A percentile compares a stretch with the other conserved stretches of the same genome.
phyloP scores from a whole-genome alignment of 2,113 vertebrate genomes.

The Salvelinus sp. region DNA sequence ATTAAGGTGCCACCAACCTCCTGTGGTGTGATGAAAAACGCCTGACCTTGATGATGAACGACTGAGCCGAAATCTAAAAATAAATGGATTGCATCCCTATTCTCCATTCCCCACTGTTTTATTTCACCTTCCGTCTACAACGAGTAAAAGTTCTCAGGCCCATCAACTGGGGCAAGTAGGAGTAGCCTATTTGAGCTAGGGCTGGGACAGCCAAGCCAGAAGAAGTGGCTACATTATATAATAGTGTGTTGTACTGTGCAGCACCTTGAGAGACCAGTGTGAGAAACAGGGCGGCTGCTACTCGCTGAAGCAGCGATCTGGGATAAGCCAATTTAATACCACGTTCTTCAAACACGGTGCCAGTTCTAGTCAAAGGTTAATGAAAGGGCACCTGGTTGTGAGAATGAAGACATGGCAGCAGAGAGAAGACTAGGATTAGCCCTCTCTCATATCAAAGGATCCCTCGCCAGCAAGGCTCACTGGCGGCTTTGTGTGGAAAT shows the following conservation, averaged over 20 bases:
- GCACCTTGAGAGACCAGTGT: slow-evolving; percentile 63
- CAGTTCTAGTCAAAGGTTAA: slow-evolving; percentile 79
- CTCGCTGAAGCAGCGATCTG: slow-evolving; percentile 53
- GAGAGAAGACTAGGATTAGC: slow-evolving; percentile 72
- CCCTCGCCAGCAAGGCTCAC: slow-evolving; percentile 65
- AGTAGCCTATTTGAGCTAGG: slow-evolving; percentile 9
- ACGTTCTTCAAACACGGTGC: slow-evolving; percentile 74
- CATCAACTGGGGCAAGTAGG: slow-evolving; percentile 5
- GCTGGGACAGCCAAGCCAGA: slow-evolving; percentile 10
- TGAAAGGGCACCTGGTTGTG: slow-evolving; percentile 76
- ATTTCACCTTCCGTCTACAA: neutral
- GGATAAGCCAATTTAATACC: slow-evolving; percentile 74
- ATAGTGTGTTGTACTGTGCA: slow-evolving; percentile 42
- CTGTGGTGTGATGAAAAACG: too few species aligned
- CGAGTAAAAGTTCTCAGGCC: slow-evolving; percentile 1
- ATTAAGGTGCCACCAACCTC: too few species aligned
- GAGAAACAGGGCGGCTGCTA: slow-evolving; percentile 59
- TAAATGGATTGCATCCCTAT: slow-evolving; percentile 2
- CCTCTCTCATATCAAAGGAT: slow-evolving; percentile 79
- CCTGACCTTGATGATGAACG: neutral
- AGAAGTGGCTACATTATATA: slow-evolving; percentile 51
- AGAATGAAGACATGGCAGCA: slow-evolving; percentile 78
- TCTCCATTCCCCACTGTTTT: neutral
- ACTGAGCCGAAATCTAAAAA: too few species aligned
- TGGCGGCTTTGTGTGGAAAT: slow-evolving; percentile 69